Percentiles rank a stretch among this genome's conserved stretches.
Evolutionary conservation across 2,797 vertebrate genomes (phyloP).

Genomic region (Brachymystax lenok): DNA sequence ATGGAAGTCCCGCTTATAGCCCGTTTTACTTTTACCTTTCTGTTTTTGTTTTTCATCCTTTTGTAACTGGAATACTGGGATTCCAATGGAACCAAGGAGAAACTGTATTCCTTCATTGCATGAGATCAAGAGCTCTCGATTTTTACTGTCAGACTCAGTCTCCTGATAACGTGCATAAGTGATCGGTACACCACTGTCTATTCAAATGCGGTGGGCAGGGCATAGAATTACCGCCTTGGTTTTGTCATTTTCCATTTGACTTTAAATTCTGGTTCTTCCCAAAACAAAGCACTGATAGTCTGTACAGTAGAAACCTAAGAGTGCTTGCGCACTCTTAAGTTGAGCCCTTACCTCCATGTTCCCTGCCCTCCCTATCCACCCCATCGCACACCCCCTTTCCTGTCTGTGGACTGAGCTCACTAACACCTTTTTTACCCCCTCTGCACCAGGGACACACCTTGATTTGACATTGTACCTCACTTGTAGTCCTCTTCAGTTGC

Average conservation of each 20-base stretch:
- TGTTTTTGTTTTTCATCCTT: conserved; percentile 31
- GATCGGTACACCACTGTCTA: background rate
- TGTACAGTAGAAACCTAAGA: conserved; percentile 44
- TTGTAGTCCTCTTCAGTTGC: conserved; percentile 43
- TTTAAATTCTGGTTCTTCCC: background rate
- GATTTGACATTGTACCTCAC: conserved; percentile 54
- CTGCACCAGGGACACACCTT: conserved; percentile 52
- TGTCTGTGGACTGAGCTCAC: conserved; percentile 46
- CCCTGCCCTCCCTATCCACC: conserved; percentile 9
- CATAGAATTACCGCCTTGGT: background rate
- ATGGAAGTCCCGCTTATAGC: background rate
- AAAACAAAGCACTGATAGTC: background rate
- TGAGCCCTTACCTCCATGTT: conserved; percentile 31
- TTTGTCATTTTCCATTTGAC: background rate
- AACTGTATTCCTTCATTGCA: conserved; percentile 33
- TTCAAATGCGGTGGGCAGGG: background rate
- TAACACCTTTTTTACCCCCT: conserved; percentile 59
- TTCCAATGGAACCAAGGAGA: background rate
- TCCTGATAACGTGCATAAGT: background rate
- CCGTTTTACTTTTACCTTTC: conserved; percentile 10
- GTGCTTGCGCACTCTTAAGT: conserved; percentile 32
- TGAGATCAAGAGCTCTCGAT: conserved; percentile 49
- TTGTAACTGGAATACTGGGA: conserved; percentile 11
- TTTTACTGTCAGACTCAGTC: conserved; percentile 46
- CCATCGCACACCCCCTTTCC: conserved; percentile 35